These are phyloP conservation scores for Clangula hyemalis DNA, from an alignment of 2,797 vertebrate species.

Conservation along the genomic window DNA sequence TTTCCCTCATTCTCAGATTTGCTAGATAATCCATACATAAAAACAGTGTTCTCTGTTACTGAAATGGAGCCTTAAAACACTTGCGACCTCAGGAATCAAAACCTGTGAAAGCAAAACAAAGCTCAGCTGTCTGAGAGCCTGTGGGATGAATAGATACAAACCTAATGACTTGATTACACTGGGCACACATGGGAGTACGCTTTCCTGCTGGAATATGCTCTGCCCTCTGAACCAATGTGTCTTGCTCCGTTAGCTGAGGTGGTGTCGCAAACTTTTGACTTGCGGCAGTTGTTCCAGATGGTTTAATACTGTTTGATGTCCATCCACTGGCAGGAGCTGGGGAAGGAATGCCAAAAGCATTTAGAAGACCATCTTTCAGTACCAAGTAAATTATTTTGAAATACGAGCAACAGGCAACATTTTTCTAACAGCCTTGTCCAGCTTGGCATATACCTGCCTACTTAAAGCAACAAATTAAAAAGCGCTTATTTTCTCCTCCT, in stretches of 20 bases:
- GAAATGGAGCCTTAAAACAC: background rate
- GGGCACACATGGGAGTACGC: slow-evolving; percentile 93
- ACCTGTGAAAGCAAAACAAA: background rate
- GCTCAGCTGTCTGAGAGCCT: background rate
- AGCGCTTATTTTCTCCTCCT: background rate
- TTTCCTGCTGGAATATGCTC: slow-evolving; percentile 94
- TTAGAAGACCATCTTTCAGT: background rate
- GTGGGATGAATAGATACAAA: slow-evolving; percentile 53
- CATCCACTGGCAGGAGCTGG: slow-evolving; percentile 82
- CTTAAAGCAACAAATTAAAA: background rate
- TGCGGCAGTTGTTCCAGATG: background rate
- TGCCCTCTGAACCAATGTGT: slow-evolving; percentile 91
- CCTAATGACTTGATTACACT: slow-evolving; percentile 94
- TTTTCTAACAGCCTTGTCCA: background rate
- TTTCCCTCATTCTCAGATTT: background rate
- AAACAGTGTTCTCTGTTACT: background rate
- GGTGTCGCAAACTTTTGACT: slow-evolving; percentile 68
- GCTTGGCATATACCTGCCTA: background rate
- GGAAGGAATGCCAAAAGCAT: background rate
- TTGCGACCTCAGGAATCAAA: background rate
- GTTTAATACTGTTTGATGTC: slow-evolving; percentile 72
- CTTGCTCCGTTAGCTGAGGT: slow-evolving; percentile 84
- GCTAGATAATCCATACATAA: background rate
- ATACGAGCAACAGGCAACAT: background rate
- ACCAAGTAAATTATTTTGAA: background rate